These are phyloP conservation scores for Nothoprocta pentlandii DNA, from an alignment of 2,113 vertebrate species.

Conservation along the genomic window DNA sequence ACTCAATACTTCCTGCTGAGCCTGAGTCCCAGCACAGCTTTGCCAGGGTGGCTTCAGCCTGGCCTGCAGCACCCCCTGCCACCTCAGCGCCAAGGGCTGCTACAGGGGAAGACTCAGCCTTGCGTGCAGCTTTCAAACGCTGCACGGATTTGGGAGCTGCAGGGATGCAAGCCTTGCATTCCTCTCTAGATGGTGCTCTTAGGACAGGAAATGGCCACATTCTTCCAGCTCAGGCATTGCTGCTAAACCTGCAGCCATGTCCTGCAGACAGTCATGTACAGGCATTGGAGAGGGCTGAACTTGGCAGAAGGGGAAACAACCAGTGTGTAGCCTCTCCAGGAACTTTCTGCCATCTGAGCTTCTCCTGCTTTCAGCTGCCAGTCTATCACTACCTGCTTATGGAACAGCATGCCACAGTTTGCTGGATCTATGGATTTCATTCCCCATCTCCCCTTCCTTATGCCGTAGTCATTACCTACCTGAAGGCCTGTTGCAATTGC, in stretches of 20 bases:
- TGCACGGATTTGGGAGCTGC: too few relatives aligned
- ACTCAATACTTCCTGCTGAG: neutral
- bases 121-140: neutral
- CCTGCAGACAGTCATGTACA: neutral
- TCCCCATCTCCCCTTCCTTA: neutral
- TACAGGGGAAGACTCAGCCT: neutral
- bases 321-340: neutral
- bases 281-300: neutral
- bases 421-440: accelerated
- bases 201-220: neutral
- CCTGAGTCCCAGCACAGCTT: too few relatives aligned
- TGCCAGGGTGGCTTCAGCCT: neutral
- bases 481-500: neutral
- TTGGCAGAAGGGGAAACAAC: neutral
- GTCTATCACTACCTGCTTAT: neutral
- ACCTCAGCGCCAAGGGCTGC: neutral
- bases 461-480: neutral
- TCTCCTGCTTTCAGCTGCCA: neutral
- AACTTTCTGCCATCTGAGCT: neutral
- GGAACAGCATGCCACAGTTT: too few relatives aligned
- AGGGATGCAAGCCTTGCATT: neutral
- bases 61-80: neutral
- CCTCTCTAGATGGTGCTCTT: slow-evolving; percentile 71
- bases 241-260: accelerated
- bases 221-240: accelerated